Percentiles rank a stretch among this genome's conserved stretches.
Evolutionary conservation across 2,888 invertebrate species (phyloP).

Genomic region (Synanthedon myopaeformis): DNA sequence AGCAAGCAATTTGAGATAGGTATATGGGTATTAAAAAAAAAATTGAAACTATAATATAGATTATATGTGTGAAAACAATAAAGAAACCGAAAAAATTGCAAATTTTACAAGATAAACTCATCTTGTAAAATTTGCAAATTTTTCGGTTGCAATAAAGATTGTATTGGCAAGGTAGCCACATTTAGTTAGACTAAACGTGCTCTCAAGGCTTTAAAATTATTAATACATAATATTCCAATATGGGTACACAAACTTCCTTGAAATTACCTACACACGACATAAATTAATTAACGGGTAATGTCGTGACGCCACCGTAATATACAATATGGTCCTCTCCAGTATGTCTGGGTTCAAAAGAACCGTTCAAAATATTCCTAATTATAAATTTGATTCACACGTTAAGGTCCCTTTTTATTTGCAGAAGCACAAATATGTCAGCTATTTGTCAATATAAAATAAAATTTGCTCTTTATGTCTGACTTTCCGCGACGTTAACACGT

Average conservation of each 20-base stretch:
- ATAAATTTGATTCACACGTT: not conserved
- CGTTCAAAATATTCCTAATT: not conserved
- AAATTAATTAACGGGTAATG: slow-evolving; percentile 29
- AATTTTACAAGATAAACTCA: too few species aligned
- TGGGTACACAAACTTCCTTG: slow-evolving; percentile 10
- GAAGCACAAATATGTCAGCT: not conserved
- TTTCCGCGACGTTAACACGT: too few species aligned
- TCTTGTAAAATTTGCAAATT: too few species aligned
- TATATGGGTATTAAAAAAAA: too few species aligned
- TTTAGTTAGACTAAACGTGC: not conserved
- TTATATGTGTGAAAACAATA: too few species aligned
- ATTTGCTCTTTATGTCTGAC: too few species aligned
- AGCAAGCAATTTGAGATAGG: too few species aligned
- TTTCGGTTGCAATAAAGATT: too few species aligned
- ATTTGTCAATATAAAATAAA: too few species aligned
- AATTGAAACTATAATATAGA: too few species aligned
- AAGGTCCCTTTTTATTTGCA: not conserved
- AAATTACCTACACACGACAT: slow-evolving; percentile 18
- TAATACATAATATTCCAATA: slow-evolving; percentile 29
- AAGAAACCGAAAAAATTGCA: too few species aligned
- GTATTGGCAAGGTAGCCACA: too few species aligned
- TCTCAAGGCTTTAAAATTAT: slow-evolving; percentile 20
- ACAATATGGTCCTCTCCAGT: not conserved
- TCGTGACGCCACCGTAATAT: slow-evolving; percentile 12
- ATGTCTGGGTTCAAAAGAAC: not conserved